Evolutionary conservation across 2,113 vertebrate genomes (phyloP).

Genomic region (Plecotus auritus): DNA sequence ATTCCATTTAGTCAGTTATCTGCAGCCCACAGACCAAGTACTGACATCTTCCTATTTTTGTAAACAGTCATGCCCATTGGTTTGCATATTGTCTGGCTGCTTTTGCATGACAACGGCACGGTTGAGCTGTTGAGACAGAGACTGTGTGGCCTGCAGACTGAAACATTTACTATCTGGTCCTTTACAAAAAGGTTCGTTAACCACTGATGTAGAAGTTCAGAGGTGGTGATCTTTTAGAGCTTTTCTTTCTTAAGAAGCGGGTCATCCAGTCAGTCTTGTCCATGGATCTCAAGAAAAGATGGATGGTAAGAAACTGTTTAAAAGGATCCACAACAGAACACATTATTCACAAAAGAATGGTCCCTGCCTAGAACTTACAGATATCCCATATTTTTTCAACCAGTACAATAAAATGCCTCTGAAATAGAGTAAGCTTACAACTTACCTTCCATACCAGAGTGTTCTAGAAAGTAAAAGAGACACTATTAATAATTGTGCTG

Average conservation of each 20-base stretch:
- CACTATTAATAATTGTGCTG: constrained; percentile 7
- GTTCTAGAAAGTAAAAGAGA: neutral
- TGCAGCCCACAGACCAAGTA: neutral
- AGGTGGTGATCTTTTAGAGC: neutral
- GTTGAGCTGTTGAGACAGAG: neutral
- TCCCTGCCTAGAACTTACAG: neutral
- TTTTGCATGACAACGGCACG: neutral
- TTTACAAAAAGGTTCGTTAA: neutral
- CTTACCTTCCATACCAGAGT: neutral
- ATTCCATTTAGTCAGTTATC: constrained; percentile 22
- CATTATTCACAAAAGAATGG: neutral
- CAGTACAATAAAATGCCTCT: constrained; percentile 12
- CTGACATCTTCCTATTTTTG: neutral
- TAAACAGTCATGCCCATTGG: neutral
- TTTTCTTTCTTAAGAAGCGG: neutral
- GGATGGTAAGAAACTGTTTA: neutral
- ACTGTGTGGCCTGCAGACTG: neutral
- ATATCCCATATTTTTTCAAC: neutral
- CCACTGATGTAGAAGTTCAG: neutral
- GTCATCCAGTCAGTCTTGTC: neutral
- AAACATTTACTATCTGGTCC: neutral
- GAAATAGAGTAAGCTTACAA: neutral
- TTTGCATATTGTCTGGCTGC: neutral
- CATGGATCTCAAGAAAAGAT: neutral
- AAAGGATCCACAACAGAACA: neutral